Conservation (phyloP, 2,113 vertebrate species). For the Patagioenas fasciata region DNA sequence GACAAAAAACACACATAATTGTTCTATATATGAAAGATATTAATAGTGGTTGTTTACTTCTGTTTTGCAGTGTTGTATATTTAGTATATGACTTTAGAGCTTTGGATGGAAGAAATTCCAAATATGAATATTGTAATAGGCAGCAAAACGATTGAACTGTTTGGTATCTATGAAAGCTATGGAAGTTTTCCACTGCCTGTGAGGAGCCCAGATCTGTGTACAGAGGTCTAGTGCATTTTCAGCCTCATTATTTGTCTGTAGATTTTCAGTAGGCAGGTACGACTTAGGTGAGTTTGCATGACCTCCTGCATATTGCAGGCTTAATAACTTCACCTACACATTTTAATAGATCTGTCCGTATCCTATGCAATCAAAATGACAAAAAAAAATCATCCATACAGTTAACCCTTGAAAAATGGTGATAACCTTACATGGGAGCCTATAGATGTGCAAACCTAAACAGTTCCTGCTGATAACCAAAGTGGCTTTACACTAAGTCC, state of each 20-base stretch:
- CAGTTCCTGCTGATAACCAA: neutral
- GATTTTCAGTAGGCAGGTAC: neutral
- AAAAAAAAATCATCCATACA: neutral
- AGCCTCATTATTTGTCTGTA: neutral
- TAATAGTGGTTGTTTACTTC: neutral
- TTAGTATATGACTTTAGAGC: neutral
- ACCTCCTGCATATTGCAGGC: neutral
- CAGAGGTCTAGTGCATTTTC: neutral
- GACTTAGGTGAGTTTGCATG: neutral
- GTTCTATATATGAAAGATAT: neutral
- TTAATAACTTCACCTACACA: neutral
- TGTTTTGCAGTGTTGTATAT: neutral
- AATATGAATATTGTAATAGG: neutral
- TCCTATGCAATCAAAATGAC: neutral
- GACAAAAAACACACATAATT: neutral
- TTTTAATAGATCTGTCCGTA: neutral
- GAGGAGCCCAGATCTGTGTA: neutral
- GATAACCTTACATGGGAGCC: neutral
- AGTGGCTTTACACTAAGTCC: neutral
- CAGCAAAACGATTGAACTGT: neutral
- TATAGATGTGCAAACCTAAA: neutral
- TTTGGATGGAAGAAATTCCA: neutral
- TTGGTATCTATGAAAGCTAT: neutral
- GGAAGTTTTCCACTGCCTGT: neutral
- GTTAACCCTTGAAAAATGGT: neutral